Conservation (phyloP, 2,797 vertebrate genomes). For the Alauda arvensis region DNA sequence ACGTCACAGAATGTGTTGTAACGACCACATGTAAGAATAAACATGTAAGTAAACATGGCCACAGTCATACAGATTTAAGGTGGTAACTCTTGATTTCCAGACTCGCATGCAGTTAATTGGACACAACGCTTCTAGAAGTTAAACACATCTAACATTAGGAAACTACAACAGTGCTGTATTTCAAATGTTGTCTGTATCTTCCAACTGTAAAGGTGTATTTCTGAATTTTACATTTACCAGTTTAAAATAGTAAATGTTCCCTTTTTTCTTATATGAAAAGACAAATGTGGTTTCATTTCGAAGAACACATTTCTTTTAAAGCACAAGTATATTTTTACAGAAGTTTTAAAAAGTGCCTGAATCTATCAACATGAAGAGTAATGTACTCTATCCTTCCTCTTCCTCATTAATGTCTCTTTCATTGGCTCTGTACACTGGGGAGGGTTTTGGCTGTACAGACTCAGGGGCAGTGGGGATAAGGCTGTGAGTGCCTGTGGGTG, state of each 20-base stretch:
- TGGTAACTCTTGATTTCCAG: not conserved
- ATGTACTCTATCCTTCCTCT: not conserved
- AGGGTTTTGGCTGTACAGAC: not conserved
- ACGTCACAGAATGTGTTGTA: not conserved
- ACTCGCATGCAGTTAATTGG: not conserved
- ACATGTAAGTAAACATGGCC: not conserved
- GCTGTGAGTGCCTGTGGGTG: not conserved
- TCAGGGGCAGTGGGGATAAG: not conserved
- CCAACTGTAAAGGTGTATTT: not conserved
- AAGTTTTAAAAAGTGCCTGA: not conserved
- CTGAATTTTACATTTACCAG: not conserved
- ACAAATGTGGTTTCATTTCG: not conserved
- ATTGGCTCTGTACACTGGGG: not conserved
- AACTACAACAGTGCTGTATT: not conserved
- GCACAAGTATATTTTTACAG: not conserved
- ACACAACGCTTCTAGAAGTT: not conserved
- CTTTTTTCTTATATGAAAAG: accelerated
- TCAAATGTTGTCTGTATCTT: not conserved
- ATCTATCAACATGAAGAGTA: not conserved
- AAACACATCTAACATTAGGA: not conserved
- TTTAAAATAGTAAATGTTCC: not conserved
- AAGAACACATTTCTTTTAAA: not conserved
- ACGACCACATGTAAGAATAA: not conserved
- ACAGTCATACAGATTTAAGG: not conserved
- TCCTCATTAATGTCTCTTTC: not conserved